Percentiles rank a stretch among this genome's conserved stretches.
These are phyloP conservation scores for Tragulus kanchil DNA, from an alignment of 2,113 vertebrate genomes.

Conservation along the genomic window DNA sequence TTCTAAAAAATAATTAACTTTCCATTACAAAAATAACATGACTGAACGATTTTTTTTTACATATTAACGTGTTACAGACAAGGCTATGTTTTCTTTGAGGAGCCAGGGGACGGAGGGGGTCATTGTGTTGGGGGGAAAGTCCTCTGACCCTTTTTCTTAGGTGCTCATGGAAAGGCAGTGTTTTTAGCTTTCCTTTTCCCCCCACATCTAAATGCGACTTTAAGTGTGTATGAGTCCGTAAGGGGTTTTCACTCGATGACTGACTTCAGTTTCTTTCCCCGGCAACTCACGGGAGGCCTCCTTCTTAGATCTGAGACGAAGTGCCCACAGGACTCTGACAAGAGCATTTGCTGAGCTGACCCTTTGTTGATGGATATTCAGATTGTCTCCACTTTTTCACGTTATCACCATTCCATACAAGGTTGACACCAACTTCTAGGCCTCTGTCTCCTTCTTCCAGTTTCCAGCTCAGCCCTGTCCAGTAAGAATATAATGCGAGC, in stretches of 20 bases:
- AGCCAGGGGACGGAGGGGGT: not conserved
- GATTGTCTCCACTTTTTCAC: not conserved
- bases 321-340: not conserved
- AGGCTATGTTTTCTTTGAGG: not conserved
- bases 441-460: not conserved
- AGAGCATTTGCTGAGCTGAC: not conserved
- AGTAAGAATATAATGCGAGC: not conserved
- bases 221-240: not conserved
- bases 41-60: not conserved
- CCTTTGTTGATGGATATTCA: not conserved
- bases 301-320: not conserved
- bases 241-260: not conserved
- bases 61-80: not conserved
- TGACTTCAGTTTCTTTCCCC: not conserved
- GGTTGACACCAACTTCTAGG: not conserved
- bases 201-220: not conserved
- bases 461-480: not conserved
- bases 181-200: not conserved
- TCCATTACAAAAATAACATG: not conserved
- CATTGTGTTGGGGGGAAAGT: not conserved
- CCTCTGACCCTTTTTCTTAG: not conserved
- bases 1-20: slow-evolving; percentile 5
- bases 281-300: not conserved
- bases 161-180: not conserved
- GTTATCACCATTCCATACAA: not conserved